Base-by-base conservation (phyloP, 2,888 invertebrate species). In the Gandaritis pyraliata region DNA sequence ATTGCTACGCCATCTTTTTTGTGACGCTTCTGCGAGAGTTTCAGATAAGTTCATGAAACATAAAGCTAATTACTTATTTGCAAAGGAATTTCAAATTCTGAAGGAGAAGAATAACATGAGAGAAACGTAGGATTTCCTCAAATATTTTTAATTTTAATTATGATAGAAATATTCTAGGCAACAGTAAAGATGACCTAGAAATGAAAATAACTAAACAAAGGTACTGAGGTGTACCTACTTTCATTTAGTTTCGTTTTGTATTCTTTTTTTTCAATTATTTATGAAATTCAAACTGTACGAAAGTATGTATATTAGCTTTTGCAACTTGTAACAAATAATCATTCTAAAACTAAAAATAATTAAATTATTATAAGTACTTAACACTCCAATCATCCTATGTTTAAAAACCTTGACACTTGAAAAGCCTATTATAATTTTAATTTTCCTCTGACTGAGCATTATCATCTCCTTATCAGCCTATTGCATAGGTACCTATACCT, bases 1-100 rank as follows among this genome's bases (percentile, higher is more conserved):
- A 82, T 81, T 77, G 77, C 71, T 59, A 39, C 51, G 62, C 69
- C 68, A 50, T 58, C 65, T 72, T 68, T 71, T 72, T 72, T 71
- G 55, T 38, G 56, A 59, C 64, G 65, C 64, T 68, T 64, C 61
- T 63, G 52, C 52, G 58, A 64, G 65, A 50, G 65, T 62, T 57
- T 64, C 62, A 58, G 58, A 67, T 67, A 68, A 68, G 48, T 63
- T 63, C 57, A 53, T 39, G 65, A 51, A 62, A 60, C 54, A 59
- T 55, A 49, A 65, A 65, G 39, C 53, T 59, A 62, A 62, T 61
- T 62, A 49, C 43, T 55, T 53, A 62, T 57, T 62, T 62, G 51
- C 23, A 45, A 54, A 46, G 46, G 54, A 51, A 49, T 52, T 58
- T 41, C 11, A 23, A 51, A 51, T 51, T 43, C 12, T 41, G 7